Evolutionary conservation across 1,140 invertebrate genomes (phyloP), one percentile per base, ranked within the genome.

Genomic region (Theocolax elegans): DNA sequence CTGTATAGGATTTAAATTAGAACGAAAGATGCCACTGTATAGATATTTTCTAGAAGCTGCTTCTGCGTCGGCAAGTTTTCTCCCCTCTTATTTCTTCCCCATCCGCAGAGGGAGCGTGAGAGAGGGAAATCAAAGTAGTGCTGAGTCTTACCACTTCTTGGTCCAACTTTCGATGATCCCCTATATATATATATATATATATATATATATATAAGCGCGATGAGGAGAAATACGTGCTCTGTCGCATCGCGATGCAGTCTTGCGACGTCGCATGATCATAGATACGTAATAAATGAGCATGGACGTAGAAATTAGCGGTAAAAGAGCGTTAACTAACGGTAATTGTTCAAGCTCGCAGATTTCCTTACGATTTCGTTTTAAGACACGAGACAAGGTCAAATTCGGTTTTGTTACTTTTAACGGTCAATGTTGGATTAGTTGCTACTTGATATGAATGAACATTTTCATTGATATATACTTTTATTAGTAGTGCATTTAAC

Each of bases 181-280:
- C 27, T n/a, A n/a, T n/a, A n/a, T n/a, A n/a, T n/a, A n/a, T n/a
- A n/a, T n/a, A n/a, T n/a, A n/a, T n/a, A n/a, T n/a, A n/a, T n/a
- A n/a, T n/a, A n/a, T n/a, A n/a, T n/a, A n/a, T n/a, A n/a, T n/a
- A 49, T 10, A 29, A 15, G 15, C 25, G 17, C 1, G 19, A 31
- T 31, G 17, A 31, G 17, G 19, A 51, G 38, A 53, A 29, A 60
- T 40, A 53, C 42, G 58, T 69, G 44, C 23, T 68, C 15, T 42
- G 44, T 69, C 35, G 42, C 27, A n/a, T 21, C 64, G 25, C 40
- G 9, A 1, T 59, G 54, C 44, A 31, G 53, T 40, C 42, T 59
- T 58, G 9, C 13, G 15, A 25, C 25, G 25, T 15, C 49, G 23
- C 48, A 25, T 15, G 31, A 7, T 44, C 19, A 15, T 12, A 2